Evolutionary conservation across 2,888 invertebrate genomes (phyloP).

Genomic region (Drosophila leonis): DNA sequence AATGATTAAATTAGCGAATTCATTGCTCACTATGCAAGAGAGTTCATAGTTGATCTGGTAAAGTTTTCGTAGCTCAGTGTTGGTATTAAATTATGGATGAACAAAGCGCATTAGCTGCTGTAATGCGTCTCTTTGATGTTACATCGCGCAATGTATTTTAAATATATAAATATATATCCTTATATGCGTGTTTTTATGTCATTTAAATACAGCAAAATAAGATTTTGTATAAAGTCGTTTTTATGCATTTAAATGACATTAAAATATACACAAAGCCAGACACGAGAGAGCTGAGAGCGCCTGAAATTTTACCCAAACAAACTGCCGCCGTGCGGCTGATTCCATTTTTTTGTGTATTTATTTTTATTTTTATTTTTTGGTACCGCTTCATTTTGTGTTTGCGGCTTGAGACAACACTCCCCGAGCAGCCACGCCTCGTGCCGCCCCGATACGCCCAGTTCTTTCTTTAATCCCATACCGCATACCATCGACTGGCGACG

Average conservation of each 20-base stretch:
- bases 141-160: no score
- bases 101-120: background rate
- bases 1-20: background rate
- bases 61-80: background rate
- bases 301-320: constrained; percentile 12
- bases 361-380: background rate
- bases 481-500: background rate
- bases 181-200: no score
- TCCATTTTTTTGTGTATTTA: constrained; percentile 6
- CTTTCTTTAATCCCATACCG: background rate
- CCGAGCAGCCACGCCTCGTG: background rate
- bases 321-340: constrained; percentile 17
- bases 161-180: background rate
- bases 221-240: constrained; percentile 14
- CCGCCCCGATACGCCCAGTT: background rate
- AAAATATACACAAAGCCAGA: constrained; percentile 37
- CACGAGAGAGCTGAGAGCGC: constrained; percentile 8
- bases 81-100: background rate
- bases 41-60: background rate
- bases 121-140: no score
- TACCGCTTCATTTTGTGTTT: constrained; percentile 29
- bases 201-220: background rate
- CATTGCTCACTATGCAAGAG: background rate
- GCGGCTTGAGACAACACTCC: constrained; percentile 24
- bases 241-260: constrained; percentile 61